Evolutionary conservation across 2,797 vertebrate species (phyloP), one percentile per base, ranked within the genome.

Genomic region (Psittacula echo): DNA sequence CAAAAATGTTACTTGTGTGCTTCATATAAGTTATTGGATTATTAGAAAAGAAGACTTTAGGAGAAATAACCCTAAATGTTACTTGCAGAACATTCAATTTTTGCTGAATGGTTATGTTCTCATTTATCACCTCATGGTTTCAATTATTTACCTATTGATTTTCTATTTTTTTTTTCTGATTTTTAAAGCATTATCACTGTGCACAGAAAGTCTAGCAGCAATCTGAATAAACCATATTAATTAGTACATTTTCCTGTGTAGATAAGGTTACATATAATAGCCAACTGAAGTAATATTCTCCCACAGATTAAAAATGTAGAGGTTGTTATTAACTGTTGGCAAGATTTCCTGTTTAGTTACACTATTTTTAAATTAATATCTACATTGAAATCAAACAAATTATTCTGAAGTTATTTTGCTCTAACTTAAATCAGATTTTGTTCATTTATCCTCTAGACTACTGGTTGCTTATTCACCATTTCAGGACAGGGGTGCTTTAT

Each of bases 171-270:
- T 37, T 84, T 91, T 94, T 91, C 30, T 90, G 26, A 87, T 82
- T 92, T 94, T 97, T 93, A 53, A 37, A 84, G 51, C 27, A 13
- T 47, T 76, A 60, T 74, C 45, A 6, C 41, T 34, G 20, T 30
- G 24, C 73, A 30, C 45, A 86, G 73, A 79, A 97, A 89, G 81
- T 88, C 53, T 91, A 83, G 72, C 64, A 73, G 74, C 70, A 84
- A 94, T 78, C 71, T 26, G 10, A 95, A 95, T 94, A 84, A 97
- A 90, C 58, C 34, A 11, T 93, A 87, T 94, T 96, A 60, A 94
- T 96, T 91, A 95, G 75, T 83, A 32, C 56, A 50, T 94, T 94
- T 94, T 87, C 72, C 89, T 94, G 47, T 73, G 87, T 86, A 85
- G 78, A 85, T 74, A 76, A 92, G 65, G 60, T 95, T 96, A 82